Conservation (phyloP, 2,797 vertebrate species). For the Acridotheres tristis region DNA sequence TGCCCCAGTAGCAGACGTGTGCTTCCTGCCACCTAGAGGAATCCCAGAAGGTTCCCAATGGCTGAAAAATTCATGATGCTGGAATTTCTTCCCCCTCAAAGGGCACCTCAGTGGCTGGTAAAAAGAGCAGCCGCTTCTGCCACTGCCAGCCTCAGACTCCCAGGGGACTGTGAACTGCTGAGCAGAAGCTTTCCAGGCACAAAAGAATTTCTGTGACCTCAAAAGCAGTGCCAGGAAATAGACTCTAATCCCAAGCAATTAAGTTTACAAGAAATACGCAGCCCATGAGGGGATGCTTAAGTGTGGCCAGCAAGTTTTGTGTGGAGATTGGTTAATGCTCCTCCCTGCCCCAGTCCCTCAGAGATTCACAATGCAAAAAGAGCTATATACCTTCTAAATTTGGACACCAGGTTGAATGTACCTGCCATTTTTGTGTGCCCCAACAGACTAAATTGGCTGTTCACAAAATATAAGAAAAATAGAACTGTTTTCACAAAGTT, state of each 20-base stretch:
- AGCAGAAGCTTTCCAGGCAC: not conserved
- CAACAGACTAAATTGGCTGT: not conserved
- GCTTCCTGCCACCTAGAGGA: slow-evolving; percentile 54
- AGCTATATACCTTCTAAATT: not conserved
- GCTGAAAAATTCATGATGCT: not conserved
- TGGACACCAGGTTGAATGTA: not conserved
- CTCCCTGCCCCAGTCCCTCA: not conserved
- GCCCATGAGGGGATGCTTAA: not conserved
- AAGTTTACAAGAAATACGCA: slow-evolving; percentile 53
- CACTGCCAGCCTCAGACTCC: not conserved
- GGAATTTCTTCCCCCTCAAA: not conserved
- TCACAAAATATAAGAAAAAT: not conserved
- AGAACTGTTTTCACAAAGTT: not conserved
- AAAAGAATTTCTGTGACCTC: not conserved
- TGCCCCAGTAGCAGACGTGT: fast-evolving
- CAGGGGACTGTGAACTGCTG: fast-evolving
- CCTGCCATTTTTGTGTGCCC: not conserved
- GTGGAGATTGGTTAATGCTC: not conserved
- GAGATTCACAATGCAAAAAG: not conserved
- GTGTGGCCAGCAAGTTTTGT: not conserved
- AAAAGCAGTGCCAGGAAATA: slow-evolving; percentile 27
- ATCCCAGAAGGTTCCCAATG: not conserved
- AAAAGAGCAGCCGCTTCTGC: not conserved
- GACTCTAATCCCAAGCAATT: slow-evolving; percentile 55
- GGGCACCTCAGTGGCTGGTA: not conserved